Evolutionary conservation across 92 coral and sea anemone species (phyloP).

Genomic region (Nematostella vectensis): DNA sequence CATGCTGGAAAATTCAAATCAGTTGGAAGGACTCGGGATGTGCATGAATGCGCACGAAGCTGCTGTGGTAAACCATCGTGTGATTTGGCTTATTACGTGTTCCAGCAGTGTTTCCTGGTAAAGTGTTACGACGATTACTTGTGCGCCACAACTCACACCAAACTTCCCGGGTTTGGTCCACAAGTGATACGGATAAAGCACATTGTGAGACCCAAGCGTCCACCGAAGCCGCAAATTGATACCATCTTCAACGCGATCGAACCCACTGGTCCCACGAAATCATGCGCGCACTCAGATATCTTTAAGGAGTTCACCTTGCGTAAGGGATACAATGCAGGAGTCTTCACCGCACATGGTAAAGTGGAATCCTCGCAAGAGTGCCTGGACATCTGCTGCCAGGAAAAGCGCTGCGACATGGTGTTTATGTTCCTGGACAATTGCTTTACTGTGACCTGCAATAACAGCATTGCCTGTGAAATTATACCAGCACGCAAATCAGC

Average conservation of each 20-base stretch:
- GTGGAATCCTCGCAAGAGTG: constrained; percentile 61
- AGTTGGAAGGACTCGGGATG: constrained; percentile 31
- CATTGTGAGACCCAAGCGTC: constrained; percentile 21
- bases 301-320: constrained; percentile 80
- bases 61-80: constrained; percentile 61
- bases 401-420: constrained; percentile 64
- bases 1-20: constrained; percentile 77
- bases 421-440: constrained; percentile 82
- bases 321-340: constrained; percentile 79
- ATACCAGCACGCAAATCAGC: constrained; percentile 62
- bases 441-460: constrained; percentile 76
- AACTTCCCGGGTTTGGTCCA: constrained; percentile 75
- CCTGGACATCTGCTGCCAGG: constrained; percentile 63
- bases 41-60: constrained; percentile 37
- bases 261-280: constrained; percentile 5
- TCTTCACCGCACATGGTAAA: constrained; percentile 64
- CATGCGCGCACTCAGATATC: constrained; percentile 55
- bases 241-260: constrained; percentile 38
- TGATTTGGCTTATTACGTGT: constrained; percentile 63
- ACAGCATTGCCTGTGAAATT: constrained; percentile 76
- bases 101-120: constrained; percentile 63
- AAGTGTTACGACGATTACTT: constrained; percentile 73
- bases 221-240: constrained; percentile 24
- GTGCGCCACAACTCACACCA: constrained; percentile 61
- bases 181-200: constrained; percentile 54